Base-by-base conservation (phyloP, 2,888 invertebrate species). In the Leptinotarsa peninsularis region DNA sequence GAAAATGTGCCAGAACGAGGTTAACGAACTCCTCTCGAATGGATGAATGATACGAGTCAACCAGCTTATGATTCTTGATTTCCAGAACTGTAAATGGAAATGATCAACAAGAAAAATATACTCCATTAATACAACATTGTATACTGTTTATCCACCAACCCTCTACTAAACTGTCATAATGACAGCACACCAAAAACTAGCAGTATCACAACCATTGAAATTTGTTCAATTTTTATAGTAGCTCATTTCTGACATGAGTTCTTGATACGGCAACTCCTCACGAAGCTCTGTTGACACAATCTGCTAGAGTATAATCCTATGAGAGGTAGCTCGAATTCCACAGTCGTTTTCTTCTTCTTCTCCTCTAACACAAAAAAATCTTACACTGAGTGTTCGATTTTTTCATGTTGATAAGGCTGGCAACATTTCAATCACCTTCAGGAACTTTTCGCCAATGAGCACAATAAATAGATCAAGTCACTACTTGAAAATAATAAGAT, bases 1-100 rank as follows among this genome's bases (percentile, higher is more conserved):
- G 33, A 33, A 33, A 63, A 63, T 63, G 27, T 63, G 15, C 63
- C 33, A 58, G 58, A 58, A 58, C 58, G 15, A 58, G 58, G 58
- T 23, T 58, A 23, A 58, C 58, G 58, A 58, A 58, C 58, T 58
- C 58, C 58, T 58, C 58, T 58, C 58, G 23, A 58, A 58, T 58
- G 58, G 23, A 58, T 58, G 21, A 58, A 58, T 33, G 33, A 63
- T 33, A 33, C 33, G 5, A 43, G 63, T 63, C 63, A 17, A 63
- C 63, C 43, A 27, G 33, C 27, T 43, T 63, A 33, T 33, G 63
- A 33, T n/a, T 63, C 63, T 63, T 63, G 33, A 63, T 63, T 18
- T 63, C 63, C 63, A 43, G 33, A 63, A 63, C 63, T 21, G 58
- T 23, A 58, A 23, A 58, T 58, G 58, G 58, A 23, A 58, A 58